Evolutionary conservation across 2,113 vertebrate species (phyloP).

Genomic region (Syngnathoides biaculeatus): DNA sequence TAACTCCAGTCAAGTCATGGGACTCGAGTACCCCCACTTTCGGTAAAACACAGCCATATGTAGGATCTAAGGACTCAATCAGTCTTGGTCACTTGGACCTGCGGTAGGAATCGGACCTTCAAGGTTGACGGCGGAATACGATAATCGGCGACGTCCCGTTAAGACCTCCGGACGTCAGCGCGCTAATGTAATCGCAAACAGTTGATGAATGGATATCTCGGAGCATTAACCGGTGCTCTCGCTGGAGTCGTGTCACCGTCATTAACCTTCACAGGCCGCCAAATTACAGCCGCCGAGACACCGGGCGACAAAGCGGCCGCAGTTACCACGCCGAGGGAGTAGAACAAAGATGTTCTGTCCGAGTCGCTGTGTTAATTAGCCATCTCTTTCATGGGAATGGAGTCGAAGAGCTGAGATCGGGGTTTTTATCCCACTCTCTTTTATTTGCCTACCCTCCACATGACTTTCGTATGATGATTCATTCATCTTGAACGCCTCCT

Average conservation of each 20-base stretch:
- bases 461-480: slow-evolving; percentile 1
- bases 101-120: slow-evolving; percentile 24
- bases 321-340: slow-evolving; percentile 9
- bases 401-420: slow-evolving; percentile 17
- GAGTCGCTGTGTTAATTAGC: slow-evolving; percentile 50
- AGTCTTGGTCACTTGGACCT: neutral
- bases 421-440: slow-evolving; percentile 28
- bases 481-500: slow-evolving; percentile 24
- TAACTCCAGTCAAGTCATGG: too few species aligned
- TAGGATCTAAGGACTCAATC: too few species aligned
- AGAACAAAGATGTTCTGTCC: slow-evolving; percentile 39
- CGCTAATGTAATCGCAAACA: slow-evolving; percentile 47
- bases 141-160: slow-evolving; percentile 29
- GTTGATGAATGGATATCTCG: slow-evolving; percentile 56
- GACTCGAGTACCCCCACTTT: too few species aligned
- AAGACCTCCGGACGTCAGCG: slow-evolving; percentile 20
- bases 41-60: too few species aligned
- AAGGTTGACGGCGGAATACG: slow-evolving; percentile 37
- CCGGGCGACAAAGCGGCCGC: slow-evolving; percentile 10
- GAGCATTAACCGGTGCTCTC: slow-evolving; percentile 39
- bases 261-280: slow-evolving; percentile 56
- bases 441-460: slow-evolving; percentile 1
- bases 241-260: slow-evolving; percentile 33
- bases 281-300: slow-evolving; percentile 37
- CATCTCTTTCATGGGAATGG: slow-evolving; percentile 30